Evolutionary conservation across 2,888 invertebrate genomes (phyloP).

Genomic region (Meteorus cinctellus): DNA sequence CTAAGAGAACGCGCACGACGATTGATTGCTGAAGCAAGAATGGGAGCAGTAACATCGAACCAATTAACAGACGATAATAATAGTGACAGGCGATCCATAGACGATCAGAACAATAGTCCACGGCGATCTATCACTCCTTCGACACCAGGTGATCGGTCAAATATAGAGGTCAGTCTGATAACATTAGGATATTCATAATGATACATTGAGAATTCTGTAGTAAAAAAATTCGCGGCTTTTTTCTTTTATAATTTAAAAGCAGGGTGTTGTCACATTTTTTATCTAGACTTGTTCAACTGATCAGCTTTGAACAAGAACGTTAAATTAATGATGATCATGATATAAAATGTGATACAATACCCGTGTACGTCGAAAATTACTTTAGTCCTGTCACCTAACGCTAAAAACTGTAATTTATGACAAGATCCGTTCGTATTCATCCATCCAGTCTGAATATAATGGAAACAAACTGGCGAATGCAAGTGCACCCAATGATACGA

Average conservation of each 20-base stretch:
- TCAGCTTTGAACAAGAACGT: too few relatives aligned
- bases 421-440: slow-evolving; percentile 50
- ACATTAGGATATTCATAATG: too few relatives aligned
- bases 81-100: slow-evolving; percentile 67
- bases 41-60: slow-evolving; percentile 74
- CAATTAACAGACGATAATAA: slow-evolving; percentile 69
- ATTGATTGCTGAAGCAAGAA: slow-evolving; percentile 90
- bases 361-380: background rate
- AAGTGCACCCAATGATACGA: slow-evolving; percentile 64
- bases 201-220: too few relatives aligned
- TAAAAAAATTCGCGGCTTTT: too few relatives aligned
- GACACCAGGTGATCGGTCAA: slow-evolving; percentile 68
- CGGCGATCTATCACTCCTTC: slow-evolving; percentile 70
- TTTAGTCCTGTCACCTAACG: background rate
- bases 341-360: too few relatives aligned
- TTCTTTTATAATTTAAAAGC: too few relatives aligned
- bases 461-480: slow-evolving; percentile 74
- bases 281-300: too few relatives aligned
- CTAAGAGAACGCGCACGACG: slow-evolving; percentile 91
- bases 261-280: too few relatives aligned
- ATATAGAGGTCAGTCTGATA: slow-evolving; percentile 61
- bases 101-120: slow-evolving; percentile 72
- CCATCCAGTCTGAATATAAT: slow-evolving; percentile 73
- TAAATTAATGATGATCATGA: too few relatives aligned
- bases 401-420: slow-evolving; percentile 57